These are phyloP conservation scores for honey bee (Apis mellifera) DNA, from an alignment of 1,140 invertebrate genomes.

Conservation along the genomic window Amel_HAv3.1 CM009935.2:8633501-8634000, in stretches of 20 bases:
- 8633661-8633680: not conserved
- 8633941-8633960: too few relatives aligned
- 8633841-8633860: not conserved
- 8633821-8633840: slow-evolving; percentile 37
- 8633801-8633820: slow-evolving; percentile 62
- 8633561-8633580: not conserved
- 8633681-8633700: not conserved
- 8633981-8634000: too few relatives aligned
- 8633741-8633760: slow-evolving; percentile 11
- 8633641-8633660: not conserved
- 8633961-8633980: too few relatives aligned
- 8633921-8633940: too few relatives aligned
- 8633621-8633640: slow-evolving; percentile 1
- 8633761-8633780: slow-evolving; percentile 43
- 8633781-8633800: slow-evolving; percentile 67
- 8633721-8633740: not conserved
- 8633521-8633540: too few relatives aligned
- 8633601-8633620: too few relatives aligned
- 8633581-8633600: not conserved
- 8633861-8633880: not conserved
- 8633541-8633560: too few relatives aligned
- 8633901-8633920: too few relatives aligned
- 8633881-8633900: too few relatives aligned
- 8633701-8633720: too few relatives aligned
- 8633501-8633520: too few relatives aligned